These are phyloP conservation scores for Campoplex capitator DNA, from an alignment of 2,888 invertebrate genomes.

Conservation along the genomic window DNA sequence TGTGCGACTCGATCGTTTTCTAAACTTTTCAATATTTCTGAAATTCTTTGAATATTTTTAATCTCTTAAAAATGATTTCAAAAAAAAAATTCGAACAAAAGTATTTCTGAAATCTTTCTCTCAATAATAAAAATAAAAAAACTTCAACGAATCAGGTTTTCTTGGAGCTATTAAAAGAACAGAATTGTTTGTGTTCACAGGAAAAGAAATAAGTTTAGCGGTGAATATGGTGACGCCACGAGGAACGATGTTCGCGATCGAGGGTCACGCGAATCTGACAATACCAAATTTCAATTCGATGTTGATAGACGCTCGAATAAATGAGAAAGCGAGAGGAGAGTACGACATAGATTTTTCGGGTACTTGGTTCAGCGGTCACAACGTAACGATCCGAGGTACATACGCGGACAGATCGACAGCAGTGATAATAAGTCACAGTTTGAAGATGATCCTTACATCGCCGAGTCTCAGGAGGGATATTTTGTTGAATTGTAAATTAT, in stretches of 20 bases:
- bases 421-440: constrained; percentile 87
- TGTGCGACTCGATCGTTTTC: no score
- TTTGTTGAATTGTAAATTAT: constrained; percentile 88
- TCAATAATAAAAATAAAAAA: not conserved
- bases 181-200: constrained; percentile 71
- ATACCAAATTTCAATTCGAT: constrained; percentile 91
- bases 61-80: no score
- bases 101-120: not conserved
- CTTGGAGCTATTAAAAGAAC: not conserved
- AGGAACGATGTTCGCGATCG: constrained; percentile 88
- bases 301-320: constrained; percentile 88
- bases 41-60: no score
- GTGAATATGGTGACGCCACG: constrained; percentile 88
- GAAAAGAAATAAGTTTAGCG: constrained; percentile 86
- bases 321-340: constrained; percentile 89
- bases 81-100: not conserved
- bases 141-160: not conserved
- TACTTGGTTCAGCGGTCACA: constrained; percentile 93
- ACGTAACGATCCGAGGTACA: constrained; percentile 89
- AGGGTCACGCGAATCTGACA: constrained; percentile 90
- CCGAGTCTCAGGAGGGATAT: constrained; percentile 90
- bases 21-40: no score
- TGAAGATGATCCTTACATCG: constrained; percentile 90
- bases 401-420: constrained; percentile 91
- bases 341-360: constrained; percentile 90